Conservation (phyloP, 2,113 vertebrate genomes). For the Gallinago paraguaiae region DNA sequence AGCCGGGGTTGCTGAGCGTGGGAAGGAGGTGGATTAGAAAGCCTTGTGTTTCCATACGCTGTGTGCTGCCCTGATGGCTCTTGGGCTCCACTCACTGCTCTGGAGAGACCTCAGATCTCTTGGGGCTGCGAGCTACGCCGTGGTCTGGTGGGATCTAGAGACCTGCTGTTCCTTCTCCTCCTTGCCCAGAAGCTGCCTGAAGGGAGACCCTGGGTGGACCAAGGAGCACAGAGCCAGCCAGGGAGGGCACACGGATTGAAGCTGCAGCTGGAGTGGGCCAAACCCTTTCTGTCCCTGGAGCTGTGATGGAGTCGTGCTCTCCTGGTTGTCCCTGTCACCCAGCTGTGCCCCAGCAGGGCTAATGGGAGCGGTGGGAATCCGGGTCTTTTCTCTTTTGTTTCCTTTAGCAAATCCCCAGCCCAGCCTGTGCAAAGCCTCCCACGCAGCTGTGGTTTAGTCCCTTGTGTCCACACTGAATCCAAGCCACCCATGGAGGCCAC, state of each 20-base stretch:
- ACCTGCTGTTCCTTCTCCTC: background rate
- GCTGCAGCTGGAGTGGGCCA: background rate
- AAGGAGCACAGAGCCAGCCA: background rate
- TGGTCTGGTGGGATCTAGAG: background rate
- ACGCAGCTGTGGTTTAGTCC: background rate
- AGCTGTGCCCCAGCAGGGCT: background rate
- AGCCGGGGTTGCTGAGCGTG: background rate
- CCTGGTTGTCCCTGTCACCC: background rate
- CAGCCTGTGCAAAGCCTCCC: background rate
- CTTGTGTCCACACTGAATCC: background rate
- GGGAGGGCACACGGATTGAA: fast-evolving
- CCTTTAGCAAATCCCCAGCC: background rate
- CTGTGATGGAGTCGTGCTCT: background rate
- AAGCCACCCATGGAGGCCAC: too few relatives aligned
- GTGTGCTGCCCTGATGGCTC: fast-evolving
- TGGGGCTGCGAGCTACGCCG: background rate
- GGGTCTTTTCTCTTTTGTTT: background rate
- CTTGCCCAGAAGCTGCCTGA: background rate
- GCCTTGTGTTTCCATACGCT: background rate
- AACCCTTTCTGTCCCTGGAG: background rate
- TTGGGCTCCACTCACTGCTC: background rate
- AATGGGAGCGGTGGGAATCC: background rate
- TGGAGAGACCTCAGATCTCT: background rate
- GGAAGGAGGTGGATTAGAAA: background rate
- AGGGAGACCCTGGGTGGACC: background rate